A percentile compares a stretch with the other conserved stretches of the same genome.
Evolutionary conservation across 2,797 vertebrate species (phyloP).

Genomic region (Merluccius polli): DNA sequence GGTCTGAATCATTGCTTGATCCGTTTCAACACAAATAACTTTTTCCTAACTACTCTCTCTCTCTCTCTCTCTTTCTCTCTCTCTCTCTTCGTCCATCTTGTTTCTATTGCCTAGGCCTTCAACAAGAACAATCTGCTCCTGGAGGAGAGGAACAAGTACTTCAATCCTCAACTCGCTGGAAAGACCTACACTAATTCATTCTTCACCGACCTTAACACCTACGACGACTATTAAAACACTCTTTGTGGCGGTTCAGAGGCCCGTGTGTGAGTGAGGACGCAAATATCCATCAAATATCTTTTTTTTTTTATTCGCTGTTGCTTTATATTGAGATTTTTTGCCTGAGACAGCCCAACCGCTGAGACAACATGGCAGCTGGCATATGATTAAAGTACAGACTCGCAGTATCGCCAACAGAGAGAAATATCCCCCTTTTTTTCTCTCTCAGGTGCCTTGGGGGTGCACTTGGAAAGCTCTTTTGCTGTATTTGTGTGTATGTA

Average conservation of each 20-base stretch:
- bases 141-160: conserved; percentile 98
- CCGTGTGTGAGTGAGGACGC: conserved; percentile 12
- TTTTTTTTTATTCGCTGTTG: conserved; percentile 65
- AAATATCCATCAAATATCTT: conserved; percentile 37
- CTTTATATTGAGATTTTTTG: conserved; percentile 67
- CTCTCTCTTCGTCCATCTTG: conserved; percentile 5
- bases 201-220: conserved; percentile 97
- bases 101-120: conserved; percentile 80
- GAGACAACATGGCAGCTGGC: conserved; percentile 63
- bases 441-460: conserved; percentile 70
- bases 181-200: conserved; percentile 97
- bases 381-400: conserved; percentile 48
- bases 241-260: too few species aligned
- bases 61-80: conserved; percentile 18
- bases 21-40: conserved; percentile 28
- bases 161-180: conserved; percentile 92
- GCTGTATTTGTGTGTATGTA: neutral
- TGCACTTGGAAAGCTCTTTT: conserved; percentile 49
- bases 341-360: conserved; percentile 49
- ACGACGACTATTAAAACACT: conserved; percentile 88
- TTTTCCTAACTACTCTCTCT: conserved; percentile 36
- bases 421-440: conserved; percentile 54
- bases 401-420: conserved; percentile 54
- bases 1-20: conserved; percentile 53
- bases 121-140: conserved; percentile 99